Evolutionary conservation across 2,113 vertebrate species (phyloP).

Genomic region (Eurypyga helias): DNA sequence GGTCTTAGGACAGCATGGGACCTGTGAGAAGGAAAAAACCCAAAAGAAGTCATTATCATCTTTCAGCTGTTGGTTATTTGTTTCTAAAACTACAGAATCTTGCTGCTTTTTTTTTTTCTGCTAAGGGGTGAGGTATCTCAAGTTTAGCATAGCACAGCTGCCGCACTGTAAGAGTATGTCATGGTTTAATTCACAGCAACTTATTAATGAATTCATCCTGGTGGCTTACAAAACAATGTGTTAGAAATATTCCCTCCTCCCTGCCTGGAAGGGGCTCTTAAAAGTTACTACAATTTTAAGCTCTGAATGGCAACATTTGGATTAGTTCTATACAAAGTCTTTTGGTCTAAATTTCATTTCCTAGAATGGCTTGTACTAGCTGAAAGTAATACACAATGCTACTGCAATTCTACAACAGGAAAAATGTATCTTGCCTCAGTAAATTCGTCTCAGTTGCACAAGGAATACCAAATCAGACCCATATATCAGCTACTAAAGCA

Average conservation of each 20-base stretch:
- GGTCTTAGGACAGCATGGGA: not conserved
- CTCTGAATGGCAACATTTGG: not conserved
- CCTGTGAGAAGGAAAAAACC: not conserved
- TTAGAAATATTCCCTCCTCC: not conserved
- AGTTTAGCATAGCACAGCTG: not conserved
- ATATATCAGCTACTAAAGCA: not conserved
- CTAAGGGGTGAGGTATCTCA: not conserved
- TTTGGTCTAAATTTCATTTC: not conserved
- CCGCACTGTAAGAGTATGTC: fast-evolving
- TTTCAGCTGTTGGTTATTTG: not conserved
- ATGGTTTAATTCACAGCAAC: not conserved
- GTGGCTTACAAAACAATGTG: not conserved
- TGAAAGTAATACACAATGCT: not conserved
- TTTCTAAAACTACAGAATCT: not conserved
- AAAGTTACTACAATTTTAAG: not conserved
- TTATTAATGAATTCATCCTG: not conserved
- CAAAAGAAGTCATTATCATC: not conserved
- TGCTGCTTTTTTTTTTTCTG: not conserved
- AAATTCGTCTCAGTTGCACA: not conserved
- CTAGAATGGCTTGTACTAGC: not conserved
- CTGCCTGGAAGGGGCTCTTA: not conserved
- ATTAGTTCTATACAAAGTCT: not conserved
- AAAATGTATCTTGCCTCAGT: not conserved
- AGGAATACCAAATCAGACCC: not conserved
- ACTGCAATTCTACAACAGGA: not conserved